Base-by-base conservation (phyloP, 2,113 vertebrate genomes). In the Oxyruncus cristatus region DNA sequence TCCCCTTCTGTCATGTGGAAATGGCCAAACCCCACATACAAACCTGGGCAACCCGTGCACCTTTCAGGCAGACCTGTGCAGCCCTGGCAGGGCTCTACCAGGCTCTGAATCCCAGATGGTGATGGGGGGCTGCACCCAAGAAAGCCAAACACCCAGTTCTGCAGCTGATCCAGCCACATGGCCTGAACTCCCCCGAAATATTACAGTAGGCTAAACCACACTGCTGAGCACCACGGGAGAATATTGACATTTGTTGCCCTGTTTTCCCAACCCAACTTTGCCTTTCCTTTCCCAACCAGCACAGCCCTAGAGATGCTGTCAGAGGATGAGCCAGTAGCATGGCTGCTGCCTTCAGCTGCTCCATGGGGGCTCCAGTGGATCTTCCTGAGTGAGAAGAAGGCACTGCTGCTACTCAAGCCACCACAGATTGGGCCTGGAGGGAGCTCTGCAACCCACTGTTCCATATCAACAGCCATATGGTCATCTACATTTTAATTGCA, bases 401-500 rank as follows among this genome's bases (percentile, higher is more conserved):
- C 5, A 4, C 50, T 83, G 85, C 55, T 7, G 3, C 42, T 4
- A 28, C 72, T 84, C 2, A 4, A 92, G 82, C 75, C 91, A 84
- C 94, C 3, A 6, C 84, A 91, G 80, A 71, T 37, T 87, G 86
- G 61, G 93, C 52, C 70, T 91, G 7, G 73, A 87, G 75, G 84
- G 94, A 95, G 76, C 66, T 84, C 93, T 87, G 77, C 89, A 91
- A 78, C 91, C 93, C 89, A 83, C 68, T 66, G 91, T 91, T 92
- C 63, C 77, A 35, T 47, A 91, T 72, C 91, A 94, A 55, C 89
- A 85, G 87, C 89, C 91, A 92, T 87, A 96, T 95, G 94, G 95
- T 95, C 80, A 95, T 92, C 91, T 97, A 75, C 82, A 96, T 95
- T 95, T 94, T 96, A 97, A 97, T 81, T 92, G 93, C 89, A 94